These are phyloP conservation scores for Dendroctonus valens DNA, from an alignment of 1,140 invertebrate species.

Conservation along the genomic window DNA sequence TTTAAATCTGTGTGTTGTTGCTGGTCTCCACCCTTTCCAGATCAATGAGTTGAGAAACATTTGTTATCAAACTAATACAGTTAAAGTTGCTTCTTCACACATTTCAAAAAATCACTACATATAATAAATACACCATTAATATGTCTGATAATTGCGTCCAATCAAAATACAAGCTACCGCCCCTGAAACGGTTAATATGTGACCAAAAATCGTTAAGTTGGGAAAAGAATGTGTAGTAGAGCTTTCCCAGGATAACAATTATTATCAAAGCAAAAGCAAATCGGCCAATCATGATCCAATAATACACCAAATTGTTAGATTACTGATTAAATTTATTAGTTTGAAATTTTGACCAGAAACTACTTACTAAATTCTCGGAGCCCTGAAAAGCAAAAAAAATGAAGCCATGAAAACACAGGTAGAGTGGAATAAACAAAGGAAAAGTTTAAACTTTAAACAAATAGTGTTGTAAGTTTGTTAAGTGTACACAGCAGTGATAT, in stretches of 20 bases:
- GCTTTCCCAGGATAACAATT: not conserved
- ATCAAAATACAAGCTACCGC: no score
- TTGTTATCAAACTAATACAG: no score
- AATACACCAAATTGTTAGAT: conserved; percentile 8
- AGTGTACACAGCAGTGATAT: not conserved
- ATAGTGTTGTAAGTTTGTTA: not conserved
- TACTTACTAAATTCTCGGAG: conserved; percentile 73
- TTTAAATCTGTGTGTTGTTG: no score
- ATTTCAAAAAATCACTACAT: no score
- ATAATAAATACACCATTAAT: no score
- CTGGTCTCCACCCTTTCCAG: no score
- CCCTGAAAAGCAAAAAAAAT: conserved; percentile 64
- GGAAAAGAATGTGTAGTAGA: not conserved
- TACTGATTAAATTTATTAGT: not conserved
- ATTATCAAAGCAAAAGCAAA: not conserved
- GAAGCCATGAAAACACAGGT: conserved; percentile 37
- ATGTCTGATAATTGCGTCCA: no score
- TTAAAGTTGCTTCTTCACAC: no score
- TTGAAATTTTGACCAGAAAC: conserved; percentile 17
- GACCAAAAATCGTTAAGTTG: no score
- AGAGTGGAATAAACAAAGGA: conserved; percentile 6
- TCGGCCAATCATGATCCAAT: not conserved
- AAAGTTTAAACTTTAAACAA: not conserved
- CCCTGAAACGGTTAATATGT: no score
- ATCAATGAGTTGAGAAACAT: no score